Evolutionary conservation across 2,888 invertebrate species (phyloP).

Genomic region (Nasonia oneida): DNA sequence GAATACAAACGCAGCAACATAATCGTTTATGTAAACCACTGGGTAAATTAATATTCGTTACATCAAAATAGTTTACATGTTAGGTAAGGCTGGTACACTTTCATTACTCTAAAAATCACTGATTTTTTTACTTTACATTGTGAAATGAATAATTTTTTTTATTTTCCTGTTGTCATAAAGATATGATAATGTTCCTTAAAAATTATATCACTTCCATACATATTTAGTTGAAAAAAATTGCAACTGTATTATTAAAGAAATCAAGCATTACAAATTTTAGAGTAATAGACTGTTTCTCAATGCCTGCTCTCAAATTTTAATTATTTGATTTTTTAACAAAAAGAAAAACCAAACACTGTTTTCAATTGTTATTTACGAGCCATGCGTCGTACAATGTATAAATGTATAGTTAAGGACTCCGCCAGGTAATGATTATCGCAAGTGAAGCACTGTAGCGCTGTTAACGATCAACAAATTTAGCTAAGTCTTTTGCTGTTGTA

Average conservation of each 20-base stretch:
- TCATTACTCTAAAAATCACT: constrained; percentile 33
- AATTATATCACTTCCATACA: constrained; percentile 6
- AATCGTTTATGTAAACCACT: constrained; percentile 32
- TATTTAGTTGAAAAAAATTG: neutral
- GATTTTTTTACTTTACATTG: constrained; percentile 15
- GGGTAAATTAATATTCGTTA: constrained; percentile 13
- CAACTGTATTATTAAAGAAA: neutral
- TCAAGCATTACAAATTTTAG: neutral
- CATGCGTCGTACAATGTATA: constrained; percentile 52
- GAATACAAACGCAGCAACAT: constrained; percentile 21
- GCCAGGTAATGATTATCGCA: constrained; percentile 48
- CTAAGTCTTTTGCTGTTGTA: constrained; percentile 37
- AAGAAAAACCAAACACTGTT: neutral
- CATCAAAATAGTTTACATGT: constrained; percentile 34
- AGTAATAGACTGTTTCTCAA: constrained; percentile 26
- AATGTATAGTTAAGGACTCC: constrained; percentile 46
- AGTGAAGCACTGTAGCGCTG: constrained; percentile 39
- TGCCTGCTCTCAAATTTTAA: constrained; percentile 16
- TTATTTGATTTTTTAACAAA: constrained; percentile 42
- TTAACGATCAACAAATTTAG: constrained; percentile 52
- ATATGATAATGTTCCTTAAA: neutral
- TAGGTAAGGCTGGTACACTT: constrained; percentile 34
- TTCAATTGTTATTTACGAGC: constrained; percentile 47
- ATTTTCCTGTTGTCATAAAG: neutral
- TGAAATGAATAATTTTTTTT: constrained; percentile 12